A percentile compares a stretch with the other conserved stretches of the same genome.
Conservation (phyloP, 2,888 invertebrate genomes). For the Agelastica alni region DNA sequence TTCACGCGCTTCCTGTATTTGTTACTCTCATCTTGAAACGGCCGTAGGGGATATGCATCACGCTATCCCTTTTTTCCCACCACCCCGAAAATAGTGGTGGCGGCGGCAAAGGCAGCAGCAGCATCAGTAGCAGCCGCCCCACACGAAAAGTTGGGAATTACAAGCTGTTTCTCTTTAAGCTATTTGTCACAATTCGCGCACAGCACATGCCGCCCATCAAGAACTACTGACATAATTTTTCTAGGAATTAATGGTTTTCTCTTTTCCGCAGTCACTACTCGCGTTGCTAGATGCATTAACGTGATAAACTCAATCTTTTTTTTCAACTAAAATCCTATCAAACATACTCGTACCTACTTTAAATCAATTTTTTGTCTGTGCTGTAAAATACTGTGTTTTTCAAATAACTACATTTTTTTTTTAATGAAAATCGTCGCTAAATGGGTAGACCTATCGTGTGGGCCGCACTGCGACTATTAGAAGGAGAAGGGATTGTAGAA, state of each 20-base stretch:
- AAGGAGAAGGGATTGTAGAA: too few relatives aligned
- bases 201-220: conserved; percentile 26
- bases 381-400: too few relatives aligned
- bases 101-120: not conserved
- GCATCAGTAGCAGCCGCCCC: conserved; percentile 16
- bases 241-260: conserved; percentile 23
- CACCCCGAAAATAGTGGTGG: too few relatives aligned
- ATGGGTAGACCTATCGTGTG: too few relatives aligned
- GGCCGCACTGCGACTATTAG: too few relatives aligned
- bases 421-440: too few relatives aligned
- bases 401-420: too few relatives aligned
- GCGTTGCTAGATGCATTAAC: conserved; percentile 12
- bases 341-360: too few relatives aligned
- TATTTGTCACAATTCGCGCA: conserved; percentile 28
- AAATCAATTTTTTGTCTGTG: too few relatives aligned
- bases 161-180: conserved; percentile 28
- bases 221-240: conserved; percentile 29
- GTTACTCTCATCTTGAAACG: not conserved
- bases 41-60: not conserved
- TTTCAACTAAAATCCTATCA: too few relatives aligned
- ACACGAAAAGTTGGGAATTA: conserved; percentile 26
- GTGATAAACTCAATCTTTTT: too few relatives aligned
- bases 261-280: conserved; percentile 15
- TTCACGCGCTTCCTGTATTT: not conserved
- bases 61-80: not conserved